Base-by-base conservation (phyloP, 2,888 invertebrate species). In the Dione vanillae region DNA sequence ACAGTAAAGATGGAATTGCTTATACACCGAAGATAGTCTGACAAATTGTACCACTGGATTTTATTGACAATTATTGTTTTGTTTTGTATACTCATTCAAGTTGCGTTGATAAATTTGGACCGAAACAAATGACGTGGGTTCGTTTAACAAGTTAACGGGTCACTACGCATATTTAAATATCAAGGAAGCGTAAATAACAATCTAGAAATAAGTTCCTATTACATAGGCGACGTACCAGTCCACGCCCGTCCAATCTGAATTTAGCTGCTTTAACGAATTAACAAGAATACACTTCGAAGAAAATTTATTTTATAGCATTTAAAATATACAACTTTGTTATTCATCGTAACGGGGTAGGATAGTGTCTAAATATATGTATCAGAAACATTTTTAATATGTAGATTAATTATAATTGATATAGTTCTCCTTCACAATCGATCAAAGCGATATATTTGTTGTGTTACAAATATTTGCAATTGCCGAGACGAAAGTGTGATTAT, bases 151-250 rank as follows among this genome's bases (percentile, higher is more conserved):
- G 16, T 16, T 49, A 49, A 62, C 12, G 16, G 11, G 37, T 64
- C 35, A 64, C 47, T 61, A 49, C 37, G 45, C 43, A 43, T 45
- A 20, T 52, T 62, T 62, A 52, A 35, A 62, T 69, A 69, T 43
- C 5, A 54, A 45, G 62, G 20, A 64, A 64, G n/a, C 27, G 52
- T 54, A 52, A 54, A 64, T 62, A 62, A 45, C 37, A 45, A 68
- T 62, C 68, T 62, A 64, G 62, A 69, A 69, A 69, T 69, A 61
- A 45, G 45, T 61, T 62, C n/a, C 16, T 16, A 69, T 69, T 64
- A 69, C 68, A 54, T 35, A 45, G 67, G 43, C 54, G 68, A 52
- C 67, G 45, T 5, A 54, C 68, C 40, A 61, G 64, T 47, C 64
- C 54, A 64, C 54, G 47, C 54, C 47, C 54, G 68, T 45, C 45